Evolutionary conservation across 2,797 vertebrate genomes (phyloP).

Genomic region (Acanthurus leucopareius): DNA sequence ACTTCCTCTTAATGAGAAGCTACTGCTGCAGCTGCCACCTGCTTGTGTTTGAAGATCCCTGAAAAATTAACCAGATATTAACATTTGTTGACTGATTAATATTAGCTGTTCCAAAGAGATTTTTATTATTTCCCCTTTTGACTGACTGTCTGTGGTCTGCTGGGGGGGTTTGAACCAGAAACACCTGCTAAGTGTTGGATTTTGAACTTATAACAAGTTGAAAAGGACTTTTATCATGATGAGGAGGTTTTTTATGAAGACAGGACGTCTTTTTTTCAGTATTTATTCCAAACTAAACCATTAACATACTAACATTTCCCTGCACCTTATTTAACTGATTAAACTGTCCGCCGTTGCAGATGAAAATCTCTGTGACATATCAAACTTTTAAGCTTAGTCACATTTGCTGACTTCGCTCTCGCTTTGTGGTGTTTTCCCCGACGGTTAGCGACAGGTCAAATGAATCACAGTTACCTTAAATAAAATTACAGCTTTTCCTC

Average conservation of each 20-base stretch:
- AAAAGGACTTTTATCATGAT: too few species aligned
- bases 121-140: neutral
- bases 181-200: neutral
- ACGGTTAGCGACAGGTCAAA: too few species aligned
- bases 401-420: too few species aligned
- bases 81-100: constrained; percentile 6
- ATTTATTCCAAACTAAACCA: neutral
- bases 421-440: too few species aligned
- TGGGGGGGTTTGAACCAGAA: neutral
- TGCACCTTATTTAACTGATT: too few species aligned
- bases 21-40: constrained; percentile 28
- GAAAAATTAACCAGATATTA: neutral
- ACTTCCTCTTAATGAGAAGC: constrained; percentile 66
- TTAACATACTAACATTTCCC: neutral
- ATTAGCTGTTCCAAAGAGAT: neutral
- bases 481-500: too few species aligned
- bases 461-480: too few species aligned
- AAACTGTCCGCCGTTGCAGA: too few species aligned
- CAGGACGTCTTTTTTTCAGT: neutral
- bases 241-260: too few species aligned
- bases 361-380: too few species aligned
- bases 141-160: neutral
- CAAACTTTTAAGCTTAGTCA: too few species aligned
- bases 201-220: neutral
- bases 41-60: neutral